phyloP scores from a whole-genome alignment of 2,797 vertebrate species.

The Pteronotus mesoamericanus region DNA sequence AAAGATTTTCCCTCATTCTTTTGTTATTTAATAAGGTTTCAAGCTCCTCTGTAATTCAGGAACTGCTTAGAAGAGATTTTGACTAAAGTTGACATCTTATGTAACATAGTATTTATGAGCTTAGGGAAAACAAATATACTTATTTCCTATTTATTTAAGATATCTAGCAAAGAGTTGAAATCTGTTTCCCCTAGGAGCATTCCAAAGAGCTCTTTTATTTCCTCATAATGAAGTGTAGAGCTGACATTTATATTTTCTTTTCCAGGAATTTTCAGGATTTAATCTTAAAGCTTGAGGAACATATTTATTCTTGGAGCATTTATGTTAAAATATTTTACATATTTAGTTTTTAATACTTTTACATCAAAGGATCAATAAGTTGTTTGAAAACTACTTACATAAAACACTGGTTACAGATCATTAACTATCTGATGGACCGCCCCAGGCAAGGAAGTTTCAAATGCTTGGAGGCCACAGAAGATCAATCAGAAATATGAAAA shows the following conservation, averaged over 20 bases:
- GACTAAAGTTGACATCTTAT: not conserved
- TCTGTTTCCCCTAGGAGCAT: not conserved
- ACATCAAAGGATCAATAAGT: slow-evolving; percentile 44
- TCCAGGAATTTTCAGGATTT: not conserved
- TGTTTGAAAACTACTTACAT: slow-evolving; percentile 60
- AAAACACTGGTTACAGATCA: slow-evolving; percentile 29
- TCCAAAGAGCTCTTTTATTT: slow-evolving; percentile 16
- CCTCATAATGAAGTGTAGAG: not conserved
- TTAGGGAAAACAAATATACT: not conserved
- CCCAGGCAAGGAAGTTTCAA: slow-evolving; percentile 37
- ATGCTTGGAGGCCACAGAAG: not conserved
- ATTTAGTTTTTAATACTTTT: slow-evolving; percentile 49
- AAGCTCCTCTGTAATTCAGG: not conserved
- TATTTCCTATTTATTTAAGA: slow-evolving; percentile 13
- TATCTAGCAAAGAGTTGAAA: slow-evolving; percentile 38
- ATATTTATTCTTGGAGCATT: slow-evolving; percentile 37
- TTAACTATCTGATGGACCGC: slow-evolving; percentile 22
- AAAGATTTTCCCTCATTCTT: not conserved
- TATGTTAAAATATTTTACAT: slow-evolving; percentile 12
- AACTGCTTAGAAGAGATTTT: not conserved
- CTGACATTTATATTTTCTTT: not conserved
- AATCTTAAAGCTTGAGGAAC: slow-evolving; percentile 45
- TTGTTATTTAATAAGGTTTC: not conserved
- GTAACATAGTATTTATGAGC: not conserved
- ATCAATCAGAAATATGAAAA: slow-evolving; percentile 51